Conservation (phyloP, 2,888 invertebrate species). For the Lithosia quadra region DNA sequence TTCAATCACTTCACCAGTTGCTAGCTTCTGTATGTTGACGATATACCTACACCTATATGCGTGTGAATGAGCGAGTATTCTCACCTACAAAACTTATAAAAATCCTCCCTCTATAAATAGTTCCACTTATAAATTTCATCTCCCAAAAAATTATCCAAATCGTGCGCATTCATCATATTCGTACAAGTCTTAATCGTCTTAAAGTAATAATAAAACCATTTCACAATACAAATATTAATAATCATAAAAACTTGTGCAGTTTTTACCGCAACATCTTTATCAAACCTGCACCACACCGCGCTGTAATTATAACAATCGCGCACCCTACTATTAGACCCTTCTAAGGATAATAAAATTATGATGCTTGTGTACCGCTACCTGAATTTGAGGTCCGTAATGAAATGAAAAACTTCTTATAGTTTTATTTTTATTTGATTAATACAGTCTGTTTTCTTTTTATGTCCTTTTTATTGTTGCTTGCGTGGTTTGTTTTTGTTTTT, state of each 20-base stretch:
- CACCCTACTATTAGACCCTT: conserved; percentile 37
- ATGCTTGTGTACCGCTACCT: conserved; percentile 45
- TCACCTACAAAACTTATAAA: not conserved
- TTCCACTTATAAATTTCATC: not conserved
- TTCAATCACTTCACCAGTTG: not conserved
- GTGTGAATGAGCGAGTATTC: not conserved
- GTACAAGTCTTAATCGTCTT: not conserved
- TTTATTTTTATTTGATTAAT: conserved; percentile 17
- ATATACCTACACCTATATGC: too few relatives aligned
- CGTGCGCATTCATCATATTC: not conserved
- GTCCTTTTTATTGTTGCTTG: not conserved
- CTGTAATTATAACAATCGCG: conserved; percentile 45
- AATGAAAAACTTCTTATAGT: conserved; percentile 5
- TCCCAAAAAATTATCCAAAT: not conserved
- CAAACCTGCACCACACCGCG: conserved; percentile 29
- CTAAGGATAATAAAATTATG: conserved; percentile 43
- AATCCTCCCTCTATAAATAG: not conserved
- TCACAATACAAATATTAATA: conserved; percentile 36
- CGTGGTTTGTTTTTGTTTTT: not conserved
- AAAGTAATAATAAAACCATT: conserved; percentile 17
- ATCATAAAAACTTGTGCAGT: conserved; percentile 34
- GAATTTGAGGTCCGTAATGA: conserved; percentile 37
- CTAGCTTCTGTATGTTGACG: not conserved
- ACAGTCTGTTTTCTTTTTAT: not conserved
- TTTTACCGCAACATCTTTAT: conserved; percentile 46